Conservation (phyloP, 2,113 vertebrate genomes). For the Alexandromys fortis region DNA sequence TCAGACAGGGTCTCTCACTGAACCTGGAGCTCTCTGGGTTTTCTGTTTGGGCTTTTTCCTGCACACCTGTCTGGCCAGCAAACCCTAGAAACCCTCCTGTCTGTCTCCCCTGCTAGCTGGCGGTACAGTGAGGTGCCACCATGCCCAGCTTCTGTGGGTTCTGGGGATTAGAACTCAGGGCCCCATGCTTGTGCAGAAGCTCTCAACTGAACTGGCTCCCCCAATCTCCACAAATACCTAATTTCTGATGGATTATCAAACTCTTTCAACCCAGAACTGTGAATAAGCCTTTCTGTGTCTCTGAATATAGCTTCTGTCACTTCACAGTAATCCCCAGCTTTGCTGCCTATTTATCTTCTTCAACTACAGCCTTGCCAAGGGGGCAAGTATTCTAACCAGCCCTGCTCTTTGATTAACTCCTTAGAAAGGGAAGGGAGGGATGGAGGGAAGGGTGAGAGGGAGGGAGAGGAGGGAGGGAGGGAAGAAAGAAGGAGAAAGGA, state of each 20-base stretch:
- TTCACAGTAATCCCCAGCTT: neutral
- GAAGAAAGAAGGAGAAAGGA: too few species aligned
- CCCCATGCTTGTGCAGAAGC: neutral
- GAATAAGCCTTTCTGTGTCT: neutral
- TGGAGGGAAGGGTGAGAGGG: neutral
- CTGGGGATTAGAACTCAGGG: neutral
- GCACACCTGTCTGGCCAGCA: neutral
- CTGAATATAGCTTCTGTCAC: neutral
- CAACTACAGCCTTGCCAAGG: too few species aligned
- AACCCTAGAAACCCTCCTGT: neutral
- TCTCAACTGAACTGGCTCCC: neutral
- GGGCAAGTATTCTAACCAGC: neutral
- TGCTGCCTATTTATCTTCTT: neutral
- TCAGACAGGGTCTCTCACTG: neutral
- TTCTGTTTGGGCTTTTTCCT: neutral
- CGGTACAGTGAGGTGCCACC: too few species aligned
- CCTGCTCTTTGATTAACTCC: neutral
- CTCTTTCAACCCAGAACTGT: neutral
- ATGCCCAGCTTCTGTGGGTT: neutral
- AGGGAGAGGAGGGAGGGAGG: neutral
- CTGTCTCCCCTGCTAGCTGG: neutral
- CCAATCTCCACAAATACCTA: neutral
- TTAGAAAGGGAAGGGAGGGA: neutral
- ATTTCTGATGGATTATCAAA: neutral
- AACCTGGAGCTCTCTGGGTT: neutral